These are phyloP conservation scores for Rhopilema esculentum DNA, from an alignment of 30 jellyfish, hydroid and myxozoan genomes.

Conservation along the genomic window DNA sequence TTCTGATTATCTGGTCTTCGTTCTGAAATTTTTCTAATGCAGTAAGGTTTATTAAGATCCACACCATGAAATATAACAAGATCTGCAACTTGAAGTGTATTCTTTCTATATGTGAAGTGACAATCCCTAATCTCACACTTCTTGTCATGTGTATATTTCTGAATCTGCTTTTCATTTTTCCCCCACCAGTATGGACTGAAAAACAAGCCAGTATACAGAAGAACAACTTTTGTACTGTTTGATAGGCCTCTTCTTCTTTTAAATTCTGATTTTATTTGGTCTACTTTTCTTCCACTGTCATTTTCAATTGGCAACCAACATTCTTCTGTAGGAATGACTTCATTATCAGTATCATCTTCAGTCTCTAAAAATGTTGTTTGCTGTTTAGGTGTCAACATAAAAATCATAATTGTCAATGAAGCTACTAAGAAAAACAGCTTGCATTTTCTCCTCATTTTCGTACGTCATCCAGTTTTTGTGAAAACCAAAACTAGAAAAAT, in stretches of 20 bases:
- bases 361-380: neutral
- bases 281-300: neutral
- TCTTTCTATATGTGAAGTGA: constrained; percentile 78
- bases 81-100: constrained; percentile 73
- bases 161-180: constrained; percentile 26
- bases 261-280: constrained; percentile 1
- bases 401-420: neutral
- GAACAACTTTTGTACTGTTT: constrained; percentile 52
- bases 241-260: neutral
- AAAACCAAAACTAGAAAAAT: neutral
- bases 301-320: constrained; percentile 30
- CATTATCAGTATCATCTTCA: neutral
- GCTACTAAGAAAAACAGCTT: neutral
- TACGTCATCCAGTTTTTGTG: neutral
- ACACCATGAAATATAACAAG: constrained; percentile 94
- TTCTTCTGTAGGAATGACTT: neutral
- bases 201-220: constrained; percentile 85
- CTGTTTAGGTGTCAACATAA: neutral
- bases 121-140: constrained; percentile 79
- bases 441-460: neutral
- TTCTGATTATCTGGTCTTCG: constrained; percentile 72
- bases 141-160: constrained; percentile 65
- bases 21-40: constrained; percentile 52
- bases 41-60: constrained; percentile 78
- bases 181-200: constrained; percentile 88